Evolutionary conservation across 1,140 invertebrate genomes (phyloP).

Genomic region (Papilio polyxenes): DNA sequence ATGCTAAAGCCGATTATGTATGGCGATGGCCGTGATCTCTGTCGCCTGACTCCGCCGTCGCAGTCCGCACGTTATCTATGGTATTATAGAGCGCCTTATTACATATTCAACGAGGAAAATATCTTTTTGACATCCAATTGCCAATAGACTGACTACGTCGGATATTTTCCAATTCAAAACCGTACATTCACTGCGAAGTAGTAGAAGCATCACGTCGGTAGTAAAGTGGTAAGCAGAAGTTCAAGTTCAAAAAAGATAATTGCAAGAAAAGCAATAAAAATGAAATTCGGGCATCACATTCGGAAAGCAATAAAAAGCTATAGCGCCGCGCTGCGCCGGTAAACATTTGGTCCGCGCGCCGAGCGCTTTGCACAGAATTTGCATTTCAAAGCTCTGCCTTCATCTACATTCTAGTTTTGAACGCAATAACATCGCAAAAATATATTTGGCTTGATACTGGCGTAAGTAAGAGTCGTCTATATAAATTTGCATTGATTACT

Average conservation of each 20-base stretch:
- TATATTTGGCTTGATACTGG: not conserved
- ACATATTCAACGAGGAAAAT: not conserved
- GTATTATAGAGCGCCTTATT: not conserved
- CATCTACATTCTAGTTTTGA: conserved; percentile 24
- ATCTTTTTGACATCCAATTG: not conserved
- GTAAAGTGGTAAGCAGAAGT: not conserved
- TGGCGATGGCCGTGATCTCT: not conserved
- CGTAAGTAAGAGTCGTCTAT: not conserved
- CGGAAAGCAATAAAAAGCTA: conserved; percentile 15
- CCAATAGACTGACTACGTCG: not conserved
- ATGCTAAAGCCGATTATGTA: no score
- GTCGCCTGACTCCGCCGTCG: no score
- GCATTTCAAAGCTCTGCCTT: conserved; percentile 20
- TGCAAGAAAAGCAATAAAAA: not conserved
- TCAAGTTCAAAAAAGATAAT: not conserved
- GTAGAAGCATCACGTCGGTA: not conserved
- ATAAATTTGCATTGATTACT: no score
- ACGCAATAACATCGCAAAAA: conserved; percentile 10
- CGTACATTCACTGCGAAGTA: not conserved
- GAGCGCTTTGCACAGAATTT: not conserved
- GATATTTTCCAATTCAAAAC: not conserved
- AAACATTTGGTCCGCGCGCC: conserved; percentile 2
- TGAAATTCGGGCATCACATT: not conserved
- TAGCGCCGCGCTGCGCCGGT: not conserved
- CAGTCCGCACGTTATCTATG: no score